Percentiles rank a stretch among this genome's conserved stretches.
phyloP scores from a whole-genome alignment of 2,113 vertebrate species.

The Pteronura brasiliensis region DNA sequence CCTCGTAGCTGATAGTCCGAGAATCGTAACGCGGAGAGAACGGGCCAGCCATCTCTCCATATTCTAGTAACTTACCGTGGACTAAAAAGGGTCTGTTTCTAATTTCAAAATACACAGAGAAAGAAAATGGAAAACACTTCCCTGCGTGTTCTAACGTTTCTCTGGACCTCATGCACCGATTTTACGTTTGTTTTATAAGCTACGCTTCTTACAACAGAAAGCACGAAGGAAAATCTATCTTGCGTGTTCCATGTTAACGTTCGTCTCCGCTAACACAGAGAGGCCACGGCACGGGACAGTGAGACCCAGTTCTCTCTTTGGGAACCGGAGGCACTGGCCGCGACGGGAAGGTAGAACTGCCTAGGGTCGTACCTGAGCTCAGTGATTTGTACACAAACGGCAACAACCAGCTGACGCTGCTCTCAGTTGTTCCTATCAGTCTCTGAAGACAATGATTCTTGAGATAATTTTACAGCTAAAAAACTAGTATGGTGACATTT shows the following conservation, averaged over 20 bases:
- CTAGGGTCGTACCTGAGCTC: slow-evolving; percentile 82
- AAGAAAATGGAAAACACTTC: slow-evolving; percentile 10
- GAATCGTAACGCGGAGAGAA: slow-evolving; percentile 63
- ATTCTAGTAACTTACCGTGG: slow-evolving; percentile 1
- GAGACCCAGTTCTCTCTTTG: slow-evolving; percentile 60
- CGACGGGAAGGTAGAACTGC: slow-evolving; percentile 62
- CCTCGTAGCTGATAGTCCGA: background rate
- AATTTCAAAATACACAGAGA: slow-evolving; percentile 53
- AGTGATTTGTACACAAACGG: slow-evolving; percentile 75
- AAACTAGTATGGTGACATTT: slow-evolving; percentile 63
- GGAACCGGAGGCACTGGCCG: slow-evolving; percentile 55
- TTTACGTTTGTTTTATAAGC: slow-evolving; percentile 24
- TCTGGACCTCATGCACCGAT: slow-evolving; percentile 53
- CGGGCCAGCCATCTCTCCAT: slow-evolving; percentile 75
- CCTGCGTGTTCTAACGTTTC: background rate
- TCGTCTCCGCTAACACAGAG: slow-evolving; percentile 65
- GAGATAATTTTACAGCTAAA: slow-evolving; percentile 71
- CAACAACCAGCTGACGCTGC: slow-evolving; percentile 34
- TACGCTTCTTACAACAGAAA: slow-evolving; percentile 41
- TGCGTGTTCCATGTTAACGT: background rate
- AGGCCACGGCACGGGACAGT: slow-evolving; percentile 53
- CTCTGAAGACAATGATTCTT: slow-evolving; percentile 77
- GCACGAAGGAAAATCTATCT: slow-evolving; percentile 27
- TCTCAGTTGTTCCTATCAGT: slow-evolving; percentile 53
- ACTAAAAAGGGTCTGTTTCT: slow-evolving; percentile 27